A percentile compares a stretch with the other conserved stretches of the same genome.
Conservation (phyloP, 2,113 vertebrate species). For the Dicrurus megarhynchus region DNA sequence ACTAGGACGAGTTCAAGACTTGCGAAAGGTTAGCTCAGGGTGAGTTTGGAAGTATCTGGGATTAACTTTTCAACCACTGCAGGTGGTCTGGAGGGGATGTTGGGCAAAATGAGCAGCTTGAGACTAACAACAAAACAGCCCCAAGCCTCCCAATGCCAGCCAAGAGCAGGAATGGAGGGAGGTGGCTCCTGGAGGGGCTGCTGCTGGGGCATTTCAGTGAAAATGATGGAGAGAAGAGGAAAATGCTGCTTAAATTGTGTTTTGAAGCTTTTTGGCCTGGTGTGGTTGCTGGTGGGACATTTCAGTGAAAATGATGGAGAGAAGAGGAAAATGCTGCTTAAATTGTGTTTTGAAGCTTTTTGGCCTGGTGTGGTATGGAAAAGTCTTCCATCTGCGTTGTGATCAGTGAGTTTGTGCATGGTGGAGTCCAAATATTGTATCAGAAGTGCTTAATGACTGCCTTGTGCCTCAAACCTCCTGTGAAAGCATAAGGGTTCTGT, state of each 20-base stretch:
- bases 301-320: neutral
- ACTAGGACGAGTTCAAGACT: neutral
- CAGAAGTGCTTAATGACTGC: neutral
- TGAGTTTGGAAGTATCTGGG: neutral
- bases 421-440: neutral
- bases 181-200: neutral
- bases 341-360: neutral
- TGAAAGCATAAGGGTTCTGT: neutral
- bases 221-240: neutral
- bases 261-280: neutral
- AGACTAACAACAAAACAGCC: neutral
- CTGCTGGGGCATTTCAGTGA: neutral
- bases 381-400: neutral
- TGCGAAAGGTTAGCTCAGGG: neutral
- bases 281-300: neutral
- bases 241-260: neutral
- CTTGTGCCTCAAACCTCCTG: neutral
- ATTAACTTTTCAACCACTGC: neutral
- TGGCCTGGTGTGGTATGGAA: neutral
- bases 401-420: fast-evolving
- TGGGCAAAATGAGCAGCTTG: neutral
- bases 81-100: neutral
- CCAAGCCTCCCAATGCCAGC: neutral
- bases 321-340: neutral
- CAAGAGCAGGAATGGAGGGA: neutral